Base-by-base conservation (phyloP, 2,113 vertebrate species). In the human (Homo sapiens) region DNA sequence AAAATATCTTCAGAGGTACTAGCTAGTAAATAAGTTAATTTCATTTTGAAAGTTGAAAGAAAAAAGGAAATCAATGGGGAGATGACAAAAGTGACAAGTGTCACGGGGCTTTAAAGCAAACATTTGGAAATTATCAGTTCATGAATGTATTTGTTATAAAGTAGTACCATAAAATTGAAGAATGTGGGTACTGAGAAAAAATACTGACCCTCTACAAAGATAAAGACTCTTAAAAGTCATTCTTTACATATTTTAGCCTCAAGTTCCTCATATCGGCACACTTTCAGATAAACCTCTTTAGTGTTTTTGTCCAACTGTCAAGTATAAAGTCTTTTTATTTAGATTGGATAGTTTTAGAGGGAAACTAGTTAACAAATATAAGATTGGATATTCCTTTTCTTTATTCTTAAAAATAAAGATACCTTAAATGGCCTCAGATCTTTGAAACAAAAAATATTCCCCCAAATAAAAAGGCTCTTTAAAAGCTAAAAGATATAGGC, bases 401-500 rank as follows among this genome's bases (percentile, higher is more conserved):
- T 87, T 81, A 64, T 66, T 96, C 61, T 64, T 64, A 64, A 64
- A 64, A 30, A 64, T 64, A 64, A 64, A 32, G 12, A 32, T 64
- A 32, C 32, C 61, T 30, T 64, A 64, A 64, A 97, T 18, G 17
- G n/a, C 59, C 80, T 73, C 17, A 91, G 73, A 78, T 17, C 40
- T 96, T 86, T 91, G 45, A 89, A 96, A 96, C 38, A 83, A 87
- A 92, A 95, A 81, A 48, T 52, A 89, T 70, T 91, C 93, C 16
- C 32, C 27, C 66, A 88, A 91, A 79, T 80, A 52, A 91, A 91
- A 84, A 96, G 55, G 45, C 4, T 55, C 57, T 66, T 92, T 94
- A 43, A 83, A 86, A 82, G 76, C 61, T 32, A 91, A 89, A 84
- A 97, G 64, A 79, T 89, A n/a, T 35, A 97, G 17, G 50, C 17